Evolutionary conservation across 2,888 invertebrate species (phyloP), one percentile per base, ranked within the genome.

Genomic region (Saturnia japonica): DNA sequence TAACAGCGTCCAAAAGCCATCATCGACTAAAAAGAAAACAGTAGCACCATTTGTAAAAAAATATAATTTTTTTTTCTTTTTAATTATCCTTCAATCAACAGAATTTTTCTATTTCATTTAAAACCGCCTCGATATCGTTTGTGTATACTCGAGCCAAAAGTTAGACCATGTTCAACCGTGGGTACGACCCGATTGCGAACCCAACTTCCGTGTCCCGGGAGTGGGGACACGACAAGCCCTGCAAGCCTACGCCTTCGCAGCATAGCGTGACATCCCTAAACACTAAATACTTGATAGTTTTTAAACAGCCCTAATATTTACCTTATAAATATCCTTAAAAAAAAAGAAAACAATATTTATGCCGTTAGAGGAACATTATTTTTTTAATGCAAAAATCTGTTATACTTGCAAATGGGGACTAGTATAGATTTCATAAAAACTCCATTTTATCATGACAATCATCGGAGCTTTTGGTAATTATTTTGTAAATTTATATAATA

Each of bases 21-120:
- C 87, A 82, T 91, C 86, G 88, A 89, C 91, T 90, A 91, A 88
- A 91, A 91, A 89, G 87, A 91, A 91, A 91, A 89, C 87, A 88
- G 87, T 93, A 94, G 93, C 93, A 94, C 93, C 93, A 92, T 93
- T 92, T 89, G 91, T 92, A 91, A 92, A 91, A 93, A 92, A 92
- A 92, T 91, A 91, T 86, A 57, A 54, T 54, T 86, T 86, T 81
- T 82, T 82, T 81, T 80, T 74, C 81, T 57, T 57, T 57, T 14
- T 57, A 11, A 57, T 57, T 14, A 86, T 84, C 11, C 7, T 22
- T 22, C 54, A 22, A 54, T 84, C 86, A 87, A 84, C 83, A 85
- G 80, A 83, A 85, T 75, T 76, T 75, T 76, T 71, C 40, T 66
- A 54, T 51, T 47, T 69, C 57, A 67, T 64, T 68, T 64, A 19